Evolutionary conservation across 2,113 vertebrate genomes (phyloP), one percentile per base, ranked within the genome.

Genomic region (Dromas ardeola): DNA sequence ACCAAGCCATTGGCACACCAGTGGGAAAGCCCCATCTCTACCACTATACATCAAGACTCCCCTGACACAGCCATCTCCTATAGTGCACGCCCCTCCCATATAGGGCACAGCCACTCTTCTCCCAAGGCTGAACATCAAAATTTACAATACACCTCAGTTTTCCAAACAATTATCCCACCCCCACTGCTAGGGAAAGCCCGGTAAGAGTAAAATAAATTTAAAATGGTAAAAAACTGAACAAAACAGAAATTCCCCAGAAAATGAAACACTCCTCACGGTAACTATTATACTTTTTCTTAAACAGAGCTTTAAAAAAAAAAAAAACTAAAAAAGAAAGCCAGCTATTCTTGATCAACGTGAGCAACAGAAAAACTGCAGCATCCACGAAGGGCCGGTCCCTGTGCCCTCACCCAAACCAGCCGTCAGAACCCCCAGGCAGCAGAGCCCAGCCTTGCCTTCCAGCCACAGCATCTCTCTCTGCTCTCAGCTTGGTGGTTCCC

Each of bases 291-390:
- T 58, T 80, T 38, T 69, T 26, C 20, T 67, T 40, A 22, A 86
- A 53, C 9, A 63, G 52, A 71, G 9, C 0, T 0, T 52, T 13
- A 21, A 56, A 66, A 59, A 69, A 30, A 2, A 1, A 22, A 55
- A 30, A 11, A 14, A 5, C 9, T 15, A 8, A 71, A 76, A 42
- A 52, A 11, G 5, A 36, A 45, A 15, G 11, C 6, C 8, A 30
- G 42, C 34, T 69, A 15, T 47, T 62, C 25, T 25, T 17, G 45
- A 61, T 61, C 47, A 69, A 61, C 0, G 0, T 6, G 13, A 69
- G 45, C 47, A 52, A 61, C 27, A 45, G 45, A 34, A 53, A 53
- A 69, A 53, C 38, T 65, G 25, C 58, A 79, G 73, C 38, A 27
- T 38, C 45, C 13, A 43, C 21, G 63, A 36, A 26, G 20, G 45